phyloP scores from a whole-genome alignment of 2,888 invertebrate genomes.

The Teinopalpus imperialis region DNA sequence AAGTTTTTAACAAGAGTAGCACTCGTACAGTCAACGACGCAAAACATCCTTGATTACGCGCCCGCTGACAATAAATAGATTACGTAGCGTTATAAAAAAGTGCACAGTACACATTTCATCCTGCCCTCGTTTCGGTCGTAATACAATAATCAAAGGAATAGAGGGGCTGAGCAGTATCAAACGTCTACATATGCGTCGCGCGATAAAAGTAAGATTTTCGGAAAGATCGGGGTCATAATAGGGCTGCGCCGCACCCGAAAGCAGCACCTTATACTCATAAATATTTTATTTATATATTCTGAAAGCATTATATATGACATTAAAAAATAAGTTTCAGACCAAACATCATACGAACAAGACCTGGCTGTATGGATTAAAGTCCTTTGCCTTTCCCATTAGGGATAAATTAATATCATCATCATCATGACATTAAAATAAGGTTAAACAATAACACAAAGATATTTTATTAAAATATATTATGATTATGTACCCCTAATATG shows the following conservation, averaged over 20 bases:
- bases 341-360: too few species aligned
- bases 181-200: conserved; percentile 68
- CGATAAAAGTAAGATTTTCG: conserved; percentile 67
- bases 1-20: conserved; percentile 59
- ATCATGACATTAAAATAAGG: too few species aligned
- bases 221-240: conserved; percentile 48
- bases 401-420: too few species aligned
- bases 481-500: too few species aligned
- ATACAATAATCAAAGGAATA: conserved; percentile 80
- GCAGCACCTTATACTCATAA: conserved; percentile 5
- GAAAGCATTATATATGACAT: too few species aligned
- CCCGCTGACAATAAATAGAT: conserved; percentile 75
- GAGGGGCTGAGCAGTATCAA: conserved; percentile 67
- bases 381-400: too few species aligned
- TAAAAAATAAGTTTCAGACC: too few species aligned
- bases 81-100: conserved; percentile 68
- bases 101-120: conserved; percentile 63
- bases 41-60: conserved; percentile 73
- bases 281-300: too few species aligned
- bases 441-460: too few species aligned
- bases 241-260: conserved; percentile 44
- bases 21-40: conserved; percentile 63
- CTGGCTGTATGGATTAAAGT: too few species aligned
- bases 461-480: too few species aligned
- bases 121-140: conserved; percentile 63